Base-by-base conservation (phyloP, 1,140 invertebrate species). In the Tetragnatha versicolor region DNA sequence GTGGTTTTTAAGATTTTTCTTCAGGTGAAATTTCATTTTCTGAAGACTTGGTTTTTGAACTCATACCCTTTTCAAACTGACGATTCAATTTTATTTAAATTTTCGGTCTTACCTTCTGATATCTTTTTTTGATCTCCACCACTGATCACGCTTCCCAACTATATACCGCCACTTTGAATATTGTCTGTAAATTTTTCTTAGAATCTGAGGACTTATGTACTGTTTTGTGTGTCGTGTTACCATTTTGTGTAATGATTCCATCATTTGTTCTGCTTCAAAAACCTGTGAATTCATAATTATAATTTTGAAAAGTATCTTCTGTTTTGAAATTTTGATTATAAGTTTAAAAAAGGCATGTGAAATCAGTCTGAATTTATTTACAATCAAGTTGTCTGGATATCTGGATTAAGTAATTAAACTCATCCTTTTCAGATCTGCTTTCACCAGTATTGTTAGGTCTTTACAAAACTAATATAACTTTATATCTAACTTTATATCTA, bases 111-210 rank as follows among this genome's bases (percentile, higher is more conserved):
- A 58, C 55, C 55, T 58, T 33, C 29, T 4, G n/a, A 33, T 31
- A 20, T 58, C 55, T 9, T 17, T 12, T 5, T 20, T 58, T 14
- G 55, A 35, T 7, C 20, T 2, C 31, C 55, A 58, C 55, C 55
- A 58, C 6, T 31, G 29, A 58, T 20, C 10, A n/a, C 55, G 55
- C 6, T 63, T 10, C 37, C 35, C 25, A 6, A 73, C 22, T 14
- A 73, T 35, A 6, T 20, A 6, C 2, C 69, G 51, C 69, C 69
- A 73, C 33, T 60, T 42, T 9, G 25, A 60, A 37, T 55, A 73
- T 17, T 45, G 35, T 22, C 53, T 42, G 27, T 60, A 73, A 3
- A 73, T 25, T 33, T 73, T 25, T 33, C 69, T 58, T 33, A 73
- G 31, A 42, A 60, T 27, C 2, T 31, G 6, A 3, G 69, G 69